Conservation (phyloP, 2,113 vertebrate species). For the Pteronura brasiliensis region DNA sequence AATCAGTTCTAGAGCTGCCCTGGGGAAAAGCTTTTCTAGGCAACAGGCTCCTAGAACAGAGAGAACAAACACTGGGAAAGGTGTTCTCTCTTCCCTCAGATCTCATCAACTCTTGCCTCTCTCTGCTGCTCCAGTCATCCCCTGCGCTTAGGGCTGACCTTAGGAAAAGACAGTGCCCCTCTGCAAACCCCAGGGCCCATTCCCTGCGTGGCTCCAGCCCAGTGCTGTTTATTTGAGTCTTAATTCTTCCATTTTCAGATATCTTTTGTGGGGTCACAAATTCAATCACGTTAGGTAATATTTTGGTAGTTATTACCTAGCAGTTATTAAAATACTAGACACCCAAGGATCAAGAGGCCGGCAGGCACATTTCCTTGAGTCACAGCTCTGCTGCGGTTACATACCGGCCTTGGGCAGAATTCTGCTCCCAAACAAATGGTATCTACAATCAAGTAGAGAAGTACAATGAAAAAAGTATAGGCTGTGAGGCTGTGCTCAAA, state of each 20-base stretch:
- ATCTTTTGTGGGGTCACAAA: background rate
- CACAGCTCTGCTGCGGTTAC: background rate
- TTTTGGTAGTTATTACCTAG: background rate
- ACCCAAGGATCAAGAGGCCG: background rate
- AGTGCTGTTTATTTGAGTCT: background rate
- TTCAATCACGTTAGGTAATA: background rate
- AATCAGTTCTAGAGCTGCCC: background rate
- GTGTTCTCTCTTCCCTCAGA: background rate
- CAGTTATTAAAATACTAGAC: background rate
- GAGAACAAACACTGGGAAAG: background rate
- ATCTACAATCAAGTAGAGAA: background rate
- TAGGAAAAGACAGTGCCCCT: background rate
- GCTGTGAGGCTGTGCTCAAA: background rate
- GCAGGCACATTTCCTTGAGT: background rate
- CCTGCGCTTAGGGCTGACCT: background rate
- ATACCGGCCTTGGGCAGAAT: background rate
- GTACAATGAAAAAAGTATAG: background rate
- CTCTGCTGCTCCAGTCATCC: background rate
- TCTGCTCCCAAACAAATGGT: background rate
- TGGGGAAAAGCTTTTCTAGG: background rate
- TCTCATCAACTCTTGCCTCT: background rate
- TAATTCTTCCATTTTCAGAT: background rate
- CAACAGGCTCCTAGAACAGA: background rate
- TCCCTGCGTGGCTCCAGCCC: background rate
- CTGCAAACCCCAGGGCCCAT: background rate